A percentile compares a stretch with the other conserved stretches of the same genome.
These are phyloP conservation scores for Ischnus inquisitorius DNA, from an alignment of 2,888 invertebrate species.

Conservation along the genomic window DNA sequence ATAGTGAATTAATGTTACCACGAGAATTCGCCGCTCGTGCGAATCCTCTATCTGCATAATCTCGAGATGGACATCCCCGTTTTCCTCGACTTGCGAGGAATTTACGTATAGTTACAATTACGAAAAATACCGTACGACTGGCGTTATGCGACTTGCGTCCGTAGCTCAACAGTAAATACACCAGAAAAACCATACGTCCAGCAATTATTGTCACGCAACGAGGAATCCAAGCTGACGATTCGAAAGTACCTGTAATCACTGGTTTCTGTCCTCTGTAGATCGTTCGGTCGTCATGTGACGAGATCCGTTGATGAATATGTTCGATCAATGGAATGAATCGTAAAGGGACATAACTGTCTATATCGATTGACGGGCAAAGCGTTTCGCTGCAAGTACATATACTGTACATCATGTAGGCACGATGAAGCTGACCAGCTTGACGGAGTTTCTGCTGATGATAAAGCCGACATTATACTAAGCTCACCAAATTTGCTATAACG, in stretches of 20 bases:
- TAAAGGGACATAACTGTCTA: too few species aligned
- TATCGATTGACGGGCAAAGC: neutral
- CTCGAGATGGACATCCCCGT: neutral
- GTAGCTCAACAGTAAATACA: neutral
- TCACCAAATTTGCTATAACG: neutral
- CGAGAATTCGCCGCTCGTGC: conserved; percentile 15
- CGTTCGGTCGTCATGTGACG: neutral
- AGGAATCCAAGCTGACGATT: neutral
- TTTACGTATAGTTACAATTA: neutral
- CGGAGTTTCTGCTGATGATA: neutral
- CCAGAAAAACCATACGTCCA: neutral
- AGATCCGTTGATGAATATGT: neutral
- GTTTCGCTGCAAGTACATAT: neutral
- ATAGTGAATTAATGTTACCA: conserved; percentile 78
- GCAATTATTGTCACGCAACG: neutral
- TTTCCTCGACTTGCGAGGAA: neutral
- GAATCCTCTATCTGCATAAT: conserved; percentile 10
- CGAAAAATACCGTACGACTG: neutral
- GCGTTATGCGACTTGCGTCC: neutral
- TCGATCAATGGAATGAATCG: neutral
- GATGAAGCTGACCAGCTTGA: neutral
- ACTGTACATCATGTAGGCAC: neutral
- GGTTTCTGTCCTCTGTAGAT: neutral
- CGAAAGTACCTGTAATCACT: neutral
- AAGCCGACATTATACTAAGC: conserved; percentile 2